Base-by-base conservation (phyloP, 2,797 vertebrate genomes). In the Premnoplex brunnescens region DNA sequence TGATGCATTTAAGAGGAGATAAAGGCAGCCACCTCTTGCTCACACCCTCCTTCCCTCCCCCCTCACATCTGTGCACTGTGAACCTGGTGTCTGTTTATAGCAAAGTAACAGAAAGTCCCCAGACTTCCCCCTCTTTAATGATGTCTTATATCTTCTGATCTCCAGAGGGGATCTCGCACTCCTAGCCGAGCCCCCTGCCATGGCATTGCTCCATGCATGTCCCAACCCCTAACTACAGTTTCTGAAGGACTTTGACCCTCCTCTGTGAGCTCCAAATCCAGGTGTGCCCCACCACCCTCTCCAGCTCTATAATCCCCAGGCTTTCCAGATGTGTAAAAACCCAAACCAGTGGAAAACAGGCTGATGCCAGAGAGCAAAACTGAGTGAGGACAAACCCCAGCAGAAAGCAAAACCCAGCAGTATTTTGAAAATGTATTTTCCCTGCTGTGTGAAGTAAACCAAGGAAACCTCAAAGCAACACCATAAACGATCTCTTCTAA, bases 261-360 rank as follows among this genome's bases (percentile, higher is more conserved):
- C 39, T 32, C 44, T 69, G 39, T 26, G 58, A 52, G 36, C 54
- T 74, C 52, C 64, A 39, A 23, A 36, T 10, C 56, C 48, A 32
- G 15, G 32, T 11, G 46, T 84, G n/a, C 49, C 6, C 54, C 46
- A 34, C 18, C 17, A 7, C 2, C 20, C 36, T 14, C 41, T 41
- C 5, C 19, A 18, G 39, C 20, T 48, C 85, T 12, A 0, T 3
- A 26, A 44, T 6, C 48, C 32, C 26, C 54, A 9, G 11, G 43
- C 6, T 52, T 56, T 24, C 26, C 0, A 0, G 10, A 3, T 7
- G 17, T 3, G n/a, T 7, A 24, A 69, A 64, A 44, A 9, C 20
- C 44, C 90, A 54, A 75, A 46, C 12, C 0, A 0, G 30, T 19
- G 1, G 1, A 32, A 55, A 72, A 12, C 0, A 0, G 5, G 39